Conservation (phyloP, 2,797 vertebrate genomes). For the Notolabrus celidotus region DNA sequence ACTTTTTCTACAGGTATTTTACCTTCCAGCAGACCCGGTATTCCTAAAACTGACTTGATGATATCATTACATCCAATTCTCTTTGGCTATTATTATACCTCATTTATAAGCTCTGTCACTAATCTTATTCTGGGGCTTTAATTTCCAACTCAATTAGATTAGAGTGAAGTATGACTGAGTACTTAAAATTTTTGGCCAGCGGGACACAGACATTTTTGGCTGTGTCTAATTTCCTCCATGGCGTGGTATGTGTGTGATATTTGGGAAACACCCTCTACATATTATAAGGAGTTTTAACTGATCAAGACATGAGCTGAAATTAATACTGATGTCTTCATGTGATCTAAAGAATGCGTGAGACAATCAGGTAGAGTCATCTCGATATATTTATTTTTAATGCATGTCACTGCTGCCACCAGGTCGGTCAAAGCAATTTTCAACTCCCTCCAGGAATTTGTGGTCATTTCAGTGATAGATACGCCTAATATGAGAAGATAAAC, state of each 20-base stretch:
- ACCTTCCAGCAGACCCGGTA: slow-evolving; percentile 33
- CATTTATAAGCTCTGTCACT: slow-evolving; percentile 80
- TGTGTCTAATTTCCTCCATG: slow-evolving; percentile 61
- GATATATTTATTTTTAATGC: too few species aligned
- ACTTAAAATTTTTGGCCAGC: slow-evolving; percentile 49
- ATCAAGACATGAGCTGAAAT: not conserved
- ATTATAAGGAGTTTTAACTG: not conserved
- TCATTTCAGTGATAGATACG: too few species aligned
- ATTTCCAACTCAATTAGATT: slow-evolving; percentile 79
- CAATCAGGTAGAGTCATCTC: not conserved
- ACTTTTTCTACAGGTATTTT: slow-evolving; percentile 31
- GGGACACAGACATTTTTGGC: slow-evolving; percentile 56
- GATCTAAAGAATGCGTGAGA: not conserved
- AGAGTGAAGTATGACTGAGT: slow-evolving; percentile 74
- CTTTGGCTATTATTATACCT: slow-evolving; percentile 79
- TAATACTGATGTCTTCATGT: not conserved
- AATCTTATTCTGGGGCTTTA: slow-evolving; percentile 78
- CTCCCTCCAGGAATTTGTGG: too few species aligned
- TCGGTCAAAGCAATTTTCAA: too few species aligned
- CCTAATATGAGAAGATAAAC: too few species aligned
- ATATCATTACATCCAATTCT: slow-evolving; percentile 74
- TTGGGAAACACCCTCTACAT: slow-evolving; percentile 18
- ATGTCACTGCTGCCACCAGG: too few species aligned
- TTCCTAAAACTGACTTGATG: slow-evolving; percentile 59
- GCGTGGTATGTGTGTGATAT: slow-evolving; percentile 29